A percentile compares a stretch with the other conserved stretches of the same genome.
phyloP scores from a whole-genome alignment of 2,113 vertebrate genomes.

The Ceyx cyanopectus region DNA sequence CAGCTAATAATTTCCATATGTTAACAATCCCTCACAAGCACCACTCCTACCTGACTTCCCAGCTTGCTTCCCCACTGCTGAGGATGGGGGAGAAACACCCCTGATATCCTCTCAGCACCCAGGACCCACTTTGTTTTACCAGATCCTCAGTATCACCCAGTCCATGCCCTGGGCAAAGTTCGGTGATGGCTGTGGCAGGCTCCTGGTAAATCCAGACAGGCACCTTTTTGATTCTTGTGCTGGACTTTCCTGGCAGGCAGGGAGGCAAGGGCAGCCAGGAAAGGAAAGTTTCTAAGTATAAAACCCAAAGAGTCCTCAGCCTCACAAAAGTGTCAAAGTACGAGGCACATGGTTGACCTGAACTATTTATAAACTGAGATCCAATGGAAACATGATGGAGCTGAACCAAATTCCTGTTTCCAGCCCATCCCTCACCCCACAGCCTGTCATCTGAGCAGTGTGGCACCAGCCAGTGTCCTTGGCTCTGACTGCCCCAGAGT shows the following conservation, averaged over 20 bases:
- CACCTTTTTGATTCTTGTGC: neutral
- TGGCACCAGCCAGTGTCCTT: neutral
- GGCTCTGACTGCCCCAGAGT: neutral
- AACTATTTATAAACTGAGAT: constrained; percentile 2
- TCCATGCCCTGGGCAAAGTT: neutral
- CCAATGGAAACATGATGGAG: neutral
- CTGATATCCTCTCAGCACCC: neutral
- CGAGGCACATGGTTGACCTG: neutral
- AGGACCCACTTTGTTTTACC: accelerated
- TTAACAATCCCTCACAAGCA: neutral
- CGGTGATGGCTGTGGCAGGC: neutral
- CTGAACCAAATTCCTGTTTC: neutral
- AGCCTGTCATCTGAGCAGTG: neutral
- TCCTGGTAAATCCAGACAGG: neutral
- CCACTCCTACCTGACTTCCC: neutral
- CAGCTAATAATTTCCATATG: neutral
- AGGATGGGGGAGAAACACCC: neutral
- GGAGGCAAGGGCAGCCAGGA: neutral
- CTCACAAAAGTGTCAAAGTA: neutral
- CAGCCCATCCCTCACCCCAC: neutral
- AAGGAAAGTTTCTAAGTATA: constrained; percentile 39
- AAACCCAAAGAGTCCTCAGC: neutral
- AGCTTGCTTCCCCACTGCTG: neutral
- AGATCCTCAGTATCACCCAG: neutral
- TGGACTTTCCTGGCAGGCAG: constrained; percentile 28